Evolutionary conservation across 2,888 invertebrate genomes (phyloP), one percentile per base, ranked within the genome.

Genomic region (Mesorhabditis sp.): DNA sequence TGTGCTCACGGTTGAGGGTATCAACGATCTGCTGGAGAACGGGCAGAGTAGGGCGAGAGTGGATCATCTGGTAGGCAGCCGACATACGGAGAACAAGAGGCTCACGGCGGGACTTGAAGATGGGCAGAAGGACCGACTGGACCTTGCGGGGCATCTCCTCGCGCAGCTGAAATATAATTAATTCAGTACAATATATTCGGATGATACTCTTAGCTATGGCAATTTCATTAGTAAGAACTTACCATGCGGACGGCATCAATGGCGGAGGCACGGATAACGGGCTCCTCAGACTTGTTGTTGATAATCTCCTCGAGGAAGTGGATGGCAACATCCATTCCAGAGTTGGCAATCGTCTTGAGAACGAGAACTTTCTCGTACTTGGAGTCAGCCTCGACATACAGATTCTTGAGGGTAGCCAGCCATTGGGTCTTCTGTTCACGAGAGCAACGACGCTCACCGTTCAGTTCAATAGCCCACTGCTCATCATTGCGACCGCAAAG

Each of bases 281-380:
- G 78, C 64, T 78, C 71, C 58, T 76, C 68, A 15, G 67, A 43
- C 63, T 71, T 65, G 79, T 82, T 75, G 67, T 71, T 62, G 75
- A 83, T 79, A 75, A 85, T 82, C 70, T 80, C 80, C 75, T 84
- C 82, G 68, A 85, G 77, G 67, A 78, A 74, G 68, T 72, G 68
- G 64, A 83, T 72, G 65, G 76, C 69, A 64, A 73, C 68, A 69
- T 82, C 81, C 67, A 83, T 72, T 72, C 80, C 85, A 62, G 83
- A 81, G 73, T 85, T 85, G 72, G 79, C 80, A 65, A 85, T 63
- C 44, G 82, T 74, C 74, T 84, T 83, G 68, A 85, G 75, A 68
- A 75, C 76, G 61, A 84, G 76, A 42, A 83, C 68, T 72, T 82
- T 80, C 72, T 83, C 81, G 74, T 77, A 76, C 63, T 72, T 68